Conservation (phyloP, 2,888 invertebrate species). For the Siphlonurus alternatus region DNA sequence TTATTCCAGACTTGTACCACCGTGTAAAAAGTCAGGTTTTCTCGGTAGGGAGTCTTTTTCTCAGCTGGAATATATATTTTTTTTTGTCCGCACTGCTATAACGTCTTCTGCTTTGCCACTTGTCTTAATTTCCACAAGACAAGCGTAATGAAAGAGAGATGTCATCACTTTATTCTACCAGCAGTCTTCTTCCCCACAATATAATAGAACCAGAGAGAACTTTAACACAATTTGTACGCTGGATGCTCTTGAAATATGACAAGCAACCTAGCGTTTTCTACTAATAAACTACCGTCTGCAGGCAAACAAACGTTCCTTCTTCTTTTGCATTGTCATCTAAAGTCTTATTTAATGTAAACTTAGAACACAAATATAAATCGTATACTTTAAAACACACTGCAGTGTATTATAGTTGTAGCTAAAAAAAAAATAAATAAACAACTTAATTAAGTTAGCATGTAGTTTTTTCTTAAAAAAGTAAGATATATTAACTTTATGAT, state of each 20-base stretch:
- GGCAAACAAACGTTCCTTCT: too few relatives aligned
- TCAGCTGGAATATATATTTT: background rate
- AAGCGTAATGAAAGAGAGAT: background rate
- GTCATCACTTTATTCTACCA: background rate
- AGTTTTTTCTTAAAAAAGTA: too few relatives aligned
- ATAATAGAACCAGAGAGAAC: background rate
- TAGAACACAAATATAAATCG: background rate
- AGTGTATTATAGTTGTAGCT: too few relatives aligned
- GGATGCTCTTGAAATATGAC: background rate
- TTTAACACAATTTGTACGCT: background rate
- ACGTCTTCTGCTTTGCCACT: too few relatives aligned
- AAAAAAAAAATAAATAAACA: too few relatives aligned
- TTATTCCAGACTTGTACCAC: background rate
- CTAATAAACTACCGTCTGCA: too few relatives aligned
- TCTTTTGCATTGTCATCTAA: background rate
- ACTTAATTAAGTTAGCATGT: too few relatives aligned
- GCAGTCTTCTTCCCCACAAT: background rate
- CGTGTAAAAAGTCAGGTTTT: background rate
- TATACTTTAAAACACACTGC: too few relatives aligned
- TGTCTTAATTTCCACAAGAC: background rate
- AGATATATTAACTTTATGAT: too few relatives aligned
- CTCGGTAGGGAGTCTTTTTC: background rate
- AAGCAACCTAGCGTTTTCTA: background rate
- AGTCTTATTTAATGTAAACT: background rate
- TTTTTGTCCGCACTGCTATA: too few relatives aligned